A percentile compares a stretch with the other conserved stretches of the same genome.
Evolutionary conservation across 2,888 invertebrate species (phyloP).

Genomic region (Ditula angustiorana): DNA sequence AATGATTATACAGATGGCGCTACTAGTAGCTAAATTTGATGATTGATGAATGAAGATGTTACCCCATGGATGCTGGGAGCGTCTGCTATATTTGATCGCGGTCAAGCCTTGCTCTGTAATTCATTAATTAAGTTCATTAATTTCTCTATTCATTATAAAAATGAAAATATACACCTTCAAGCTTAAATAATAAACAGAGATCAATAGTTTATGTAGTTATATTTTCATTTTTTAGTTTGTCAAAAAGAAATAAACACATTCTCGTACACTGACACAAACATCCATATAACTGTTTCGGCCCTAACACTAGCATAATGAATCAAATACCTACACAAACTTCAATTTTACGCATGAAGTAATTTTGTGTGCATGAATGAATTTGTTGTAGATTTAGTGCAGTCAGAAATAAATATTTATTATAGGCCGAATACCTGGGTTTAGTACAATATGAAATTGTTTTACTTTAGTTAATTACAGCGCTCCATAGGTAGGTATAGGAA

Average conservation of each 20-base stretch:
- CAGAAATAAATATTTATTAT: background rate
- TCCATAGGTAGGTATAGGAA: too few relatives aligned
- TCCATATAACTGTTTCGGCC: background rate
- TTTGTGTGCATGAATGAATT: background rate
- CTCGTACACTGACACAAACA: slow-evolving; percentile 15
- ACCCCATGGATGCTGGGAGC: slow-evolving; percentile 40
- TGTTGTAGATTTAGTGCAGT: background rate
- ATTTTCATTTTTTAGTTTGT: slow-evolving; percentile 1
- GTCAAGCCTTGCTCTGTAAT: slow-evolving; percentile 50
- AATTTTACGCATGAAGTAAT: background rate
- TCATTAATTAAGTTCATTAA: slow-evolving; percentile 17
- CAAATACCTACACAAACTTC: background rate
- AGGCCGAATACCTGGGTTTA: too few relatives aligned
- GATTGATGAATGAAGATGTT: slow-evolving; percentile 41
- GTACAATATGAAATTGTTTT: too few relatives aligned
- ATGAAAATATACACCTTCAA: slow-evolving; percentile 29
- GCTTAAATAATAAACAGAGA: too few relatives aligned
- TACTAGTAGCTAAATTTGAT: slow-evolving; percentile 48
- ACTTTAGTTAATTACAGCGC: too few relatives aligned
- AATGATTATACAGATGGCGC: slow-evolving; percentile 69
- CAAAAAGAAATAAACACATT: background rate
- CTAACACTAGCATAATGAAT: background rate
- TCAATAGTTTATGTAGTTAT: background rate
- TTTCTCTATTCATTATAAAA: slow-evolving; percentile 4
- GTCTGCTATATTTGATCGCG: slow-evolving; percentile 21